phyloP scores from a whole-genome alignment of 1,140 invertebrate genomes.

The Brachionus plicatilis region DNA sequence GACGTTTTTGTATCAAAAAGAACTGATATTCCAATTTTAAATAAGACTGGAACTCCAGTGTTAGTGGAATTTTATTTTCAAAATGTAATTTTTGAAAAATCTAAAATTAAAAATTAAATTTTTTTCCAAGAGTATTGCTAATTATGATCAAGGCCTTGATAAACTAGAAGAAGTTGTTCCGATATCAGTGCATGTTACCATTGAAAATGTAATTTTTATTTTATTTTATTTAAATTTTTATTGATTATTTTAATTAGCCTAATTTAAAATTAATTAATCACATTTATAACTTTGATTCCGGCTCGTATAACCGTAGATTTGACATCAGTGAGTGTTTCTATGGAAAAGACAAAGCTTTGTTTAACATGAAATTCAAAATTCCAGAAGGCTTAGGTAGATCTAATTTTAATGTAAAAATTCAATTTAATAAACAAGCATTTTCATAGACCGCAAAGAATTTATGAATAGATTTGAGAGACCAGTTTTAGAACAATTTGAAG shows the following conservation, averaged over 20 bases:
- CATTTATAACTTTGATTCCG: conserved; percentile 11
- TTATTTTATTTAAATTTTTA: not conserved
- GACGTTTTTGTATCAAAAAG: conserved; percentile 28
- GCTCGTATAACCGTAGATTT: not conserved
- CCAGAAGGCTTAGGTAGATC: not conserved
- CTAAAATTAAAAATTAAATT: not conserved
- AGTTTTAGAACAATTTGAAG: not conserved
- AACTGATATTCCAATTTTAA: not conserved
- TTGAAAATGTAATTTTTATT: not conserved
- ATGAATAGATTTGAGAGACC: not conserved
- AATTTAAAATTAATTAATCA: not conserved
- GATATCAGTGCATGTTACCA: not conserved
- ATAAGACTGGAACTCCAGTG: not conserved
- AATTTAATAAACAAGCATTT: not conserved
- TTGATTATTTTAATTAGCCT: not conserved
- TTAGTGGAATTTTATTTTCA: conserved; percentile 2
- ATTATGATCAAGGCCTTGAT: not conserved
- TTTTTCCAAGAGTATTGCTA: not conserved
- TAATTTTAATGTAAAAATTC: not conserved
- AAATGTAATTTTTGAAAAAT: not conserved
- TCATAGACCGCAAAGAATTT: not conserved
- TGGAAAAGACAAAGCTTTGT: conserved; percentile 17
- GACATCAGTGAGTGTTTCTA: conserved; percentile 26
- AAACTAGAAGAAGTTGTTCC: conserved; percentile 29
- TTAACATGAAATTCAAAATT: not conserved